Evolutionary conservation across 2,113 vertebrate genomes (phyloP).

Genomic region (Emydura subglobosa): DNA sequence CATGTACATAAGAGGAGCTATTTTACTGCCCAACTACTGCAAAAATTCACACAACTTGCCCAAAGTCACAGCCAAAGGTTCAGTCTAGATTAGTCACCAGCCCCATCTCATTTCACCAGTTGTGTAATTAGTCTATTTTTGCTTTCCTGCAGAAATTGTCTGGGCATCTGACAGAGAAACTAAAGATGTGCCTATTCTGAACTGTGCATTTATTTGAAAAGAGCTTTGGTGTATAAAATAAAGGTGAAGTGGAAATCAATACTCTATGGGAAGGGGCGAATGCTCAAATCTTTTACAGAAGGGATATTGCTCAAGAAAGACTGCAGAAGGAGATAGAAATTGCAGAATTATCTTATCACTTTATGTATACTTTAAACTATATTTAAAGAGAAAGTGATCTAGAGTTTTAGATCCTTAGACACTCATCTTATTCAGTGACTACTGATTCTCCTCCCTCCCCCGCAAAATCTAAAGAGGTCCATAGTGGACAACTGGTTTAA

Average conservation of each 20-base stretch:
- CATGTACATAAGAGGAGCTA: not conserved
- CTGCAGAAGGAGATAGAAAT: not conserved
- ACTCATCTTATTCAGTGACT: not conserved
- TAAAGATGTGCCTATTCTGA: not conserved
- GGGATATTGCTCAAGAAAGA: not conserved
- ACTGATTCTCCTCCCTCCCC: not conserved
- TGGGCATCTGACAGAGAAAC: not conserved
- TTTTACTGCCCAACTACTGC: conserved; percentile 24
- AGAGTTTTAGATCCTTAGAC: not conserved
- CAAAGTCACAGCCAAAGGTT: conserved; percentile 8
- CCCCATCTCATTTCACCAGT: not conserved
- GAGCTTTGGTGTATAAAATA: too few relatives aligned
- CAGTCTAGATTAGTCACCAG: not conserved
- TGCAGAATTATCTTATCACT: not conserved
- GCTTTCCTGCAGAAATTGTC: not conserved
- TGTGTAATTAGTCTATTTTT: not conserved
- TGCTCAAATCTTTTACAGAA: not conserved
- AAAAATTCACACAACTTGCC: conserved; percentile 20
- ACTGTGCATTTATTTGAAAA: not conserved
- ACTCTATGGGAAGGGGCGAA: too few relatives aligned
- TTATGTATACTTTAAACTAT: not conserved
- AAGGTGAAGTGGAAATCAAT: not conserved
- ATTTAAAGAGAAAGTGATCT: not conserved
- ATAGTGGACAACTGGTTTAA: not conserved
- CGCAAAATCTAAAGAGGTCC: not conserved